phyloP scores from a whole-genome alignment of 1,140 invertebrate genomes.

The Ganaspis sp. region DNA sequence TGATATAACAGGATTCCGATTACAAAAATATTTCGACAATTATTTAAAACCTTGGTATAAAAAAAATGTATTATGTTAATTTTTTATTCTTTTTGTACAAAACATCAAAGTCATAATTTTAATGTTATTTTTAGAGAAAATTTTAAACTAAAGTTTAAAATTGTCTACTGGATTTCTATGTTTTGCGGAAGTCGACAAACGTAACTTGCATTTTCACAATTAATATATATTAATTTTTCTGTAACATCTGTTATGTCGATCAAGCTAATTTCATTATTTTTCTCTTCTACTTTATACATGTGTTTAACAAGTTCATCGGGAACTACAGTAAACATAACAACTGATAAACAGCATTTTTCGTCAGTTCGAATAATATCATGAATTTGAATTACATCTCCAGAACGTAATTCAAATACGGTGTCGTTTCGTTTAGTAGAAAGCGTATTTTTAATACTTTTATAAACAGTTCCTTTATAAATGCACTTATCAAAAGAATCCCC shows the following conservation, averaged over 20 bases:
- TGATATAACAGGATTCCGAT: too few species aligned
- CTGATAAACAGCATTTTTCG: not conserved
- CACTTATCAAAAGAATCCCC: conserved; percentile 39
- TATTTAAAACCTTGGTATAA: too few species aligned
- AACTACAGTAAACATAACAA: not conserved
- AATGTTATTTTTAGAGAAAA: too few species aligned
- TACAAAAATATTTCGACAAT: too few species aligned
- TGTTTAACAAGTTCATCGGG: not conserved
- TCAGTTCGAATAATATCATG: conserved; percentile 6
- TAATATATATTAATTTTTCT: not conserved
- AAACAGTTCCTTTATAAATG: conserved; percentile 29
- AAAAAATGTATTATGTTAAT: too few species aligned
- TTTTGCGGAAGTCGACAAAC: not conserved
- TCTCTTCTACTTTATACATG: not conserved
- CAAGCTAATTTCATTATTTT: not conserved
- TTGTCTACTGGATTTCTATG: not conserved
- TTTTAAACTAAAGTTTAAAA: too few species aligned
- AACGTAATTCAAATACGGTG: not conserved
- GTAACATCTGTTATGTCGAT: not conserved
- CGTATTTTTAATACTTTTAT: conserved; percentile 34
- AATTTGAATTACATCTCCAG: not conserved
- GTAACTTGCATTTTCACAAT: not conserved
- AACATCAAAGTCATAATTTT: too few species aligned
- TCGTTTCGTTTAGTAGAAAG: conserved; percentile 32
- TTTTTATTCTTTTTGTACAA: too few species aligned